These are phyloP conservation scores for Timandra comae DNA, from an alignment of 2,888 invertebrate genomes.

Conservation along the genomic window DNA sequence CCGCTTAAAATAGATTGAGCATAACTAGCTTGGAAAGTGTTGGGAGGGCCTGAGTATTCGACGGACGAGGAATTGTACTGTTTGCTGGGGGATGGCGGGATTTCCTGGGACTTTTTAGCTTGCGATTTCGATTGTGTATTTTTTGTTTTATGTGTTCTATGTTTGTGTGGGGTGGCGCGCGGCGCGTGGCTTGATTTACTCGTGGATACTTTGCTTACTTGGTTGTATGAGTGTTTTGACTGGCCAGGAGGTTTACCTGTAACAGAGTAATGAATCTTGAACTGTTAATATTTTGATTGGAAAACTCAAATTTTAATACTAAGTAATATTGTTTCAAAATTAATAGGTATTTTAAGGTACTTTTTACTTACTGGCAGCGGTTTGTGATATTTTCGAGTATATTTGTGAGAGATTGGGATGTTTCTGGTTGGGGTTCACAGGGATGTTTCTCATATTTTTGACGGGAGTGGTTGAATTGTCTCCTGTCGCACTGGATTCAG, in stretches of 20 bases:
- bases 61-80: constrained; percentile 43
- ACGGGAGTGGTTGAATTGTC: constrained; percentile 50
- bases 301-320: no score
- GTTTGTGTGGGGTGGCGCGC: constrained; percentile 44
- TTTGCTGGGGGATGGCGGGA: constrained; percentile 45
- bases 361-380: constrained; percentile 62
- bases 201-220: constrained; percentile 73
- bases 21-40: constrained; percentile 68
- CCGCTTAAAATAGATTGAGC: constrained; percentile 59
- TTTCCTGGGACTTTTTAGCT: constrained; percentile 47
- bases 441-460: constrained; percentile 66
- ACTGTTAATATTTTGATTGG: no score
- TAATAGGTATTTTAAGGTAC: no score
- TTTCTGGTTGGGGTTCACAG: constrained; percentile 62
- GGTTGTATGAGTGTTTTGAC: constrained; percentile 71
- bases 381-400: constrained; percentile 69
- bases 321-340: no score
- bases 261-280: no score
- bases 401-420: constrained; percentile 69
- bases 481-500: constrained; percentile 46
- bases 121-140: constrained; percentile 39
- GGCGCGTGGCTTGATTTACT: constrained; percentile 63
- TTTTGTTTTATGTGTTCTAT: constrained; percentile 43
- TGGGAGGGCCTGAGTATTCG: constrained; percentile 57
- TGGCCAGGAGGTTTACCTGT: constrained; percentile 68